Evolutionary conservation across 2,888 invertebrate genomes (phyloP).

Genomic region (Tachystola acroxantha): DNA sequence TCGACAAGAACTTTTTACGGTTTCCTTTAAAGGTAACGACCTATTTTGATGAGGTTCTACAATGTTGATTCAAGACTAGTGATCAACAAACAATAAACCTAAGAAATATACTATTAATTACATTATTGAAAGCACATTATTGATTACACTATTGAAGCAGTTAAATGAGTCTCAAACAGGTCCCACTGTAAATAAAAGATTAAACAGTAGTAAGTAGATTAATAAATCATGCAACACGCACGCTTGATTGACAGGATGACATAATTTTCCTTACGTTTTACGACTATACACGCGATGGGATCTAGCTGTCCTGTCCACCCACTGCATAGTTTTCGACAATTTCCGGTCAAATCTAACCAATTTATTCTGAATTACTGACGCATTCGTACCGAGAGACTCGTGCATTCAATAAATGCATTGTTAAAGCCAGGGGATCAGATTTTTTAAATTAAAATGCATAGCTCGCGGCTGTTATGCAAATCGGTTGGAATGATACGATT

Average conservation of each 20-base stretch:
- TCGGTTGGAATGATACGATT: constrained; percentile 25
- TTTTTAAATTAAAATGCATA: constrained; percentile 47
- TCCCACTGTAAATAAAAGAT: too few species aligned
- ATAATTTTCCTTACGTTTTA: constrained; percentile 43
- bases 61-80: too few species aligned
- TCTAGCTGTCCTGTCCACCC: constrained; percentile 44
- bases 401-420: constrained; percentile 38
- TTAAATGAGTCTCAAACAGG: too few species aligned
- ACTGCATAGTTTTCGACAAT: constrained; percentile 51
- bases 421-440: constrained; percentile 27
- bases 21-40: neutral
- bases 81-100: too few species aligned
- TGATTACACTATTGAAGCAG: too few species aligned
- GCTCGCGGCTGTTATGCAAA: constrained; percentile 42
- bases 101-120: too few species aligned
- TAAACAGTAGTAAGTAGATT: constrained; percentile 33
- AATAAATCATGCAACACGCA: constrained; percentile 42
- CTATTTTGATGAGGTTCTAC: neutral
- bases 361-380: constrained; percentile 41
- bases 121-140: too few species aligned
- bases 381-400: constrained; percentile 32
- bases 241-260: constrained; percentile 18
- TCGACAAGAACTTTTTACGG: neutral
- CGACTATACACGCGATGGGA: constrained; percentile 39
- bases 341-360: constrained; percentile 52